Evolutionary conservation across 2,113 vertebrate genomes (phyloP).

Genomic region (Rhombomys opimus): DNA sequence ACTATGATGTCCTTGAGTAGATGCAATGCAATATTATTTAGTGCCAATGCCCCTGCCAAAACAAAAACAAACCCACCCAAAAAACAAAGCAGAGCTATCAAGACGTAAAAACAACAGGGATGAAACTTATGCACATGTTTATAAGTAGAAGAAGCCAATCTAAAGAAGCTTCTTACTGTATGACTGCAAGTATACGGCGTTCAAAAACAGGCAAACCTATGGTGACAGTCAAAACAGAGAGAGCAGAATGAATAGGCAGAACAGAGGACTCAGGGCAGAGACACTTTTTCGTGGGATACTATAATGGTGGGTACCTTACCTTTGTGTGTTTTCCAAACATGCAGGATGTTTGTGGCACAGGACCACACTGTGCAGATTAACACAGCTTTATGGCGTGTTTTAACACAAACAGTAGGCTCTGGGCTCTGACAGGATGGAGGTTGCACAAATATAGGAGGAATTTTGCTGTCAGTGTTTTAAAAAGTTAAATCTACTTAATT

Average conservation of each 20-base stretch:
- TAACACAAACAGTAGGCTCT: neutral
- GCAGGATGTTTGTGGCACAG: neutral
- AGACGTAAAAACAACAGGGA: neutral
- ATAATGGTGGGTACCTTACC: neutral
- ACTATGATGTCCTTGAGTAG: neutral
- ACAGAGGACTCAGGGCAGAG: neutral
- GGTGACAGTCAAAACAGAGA: neutral
- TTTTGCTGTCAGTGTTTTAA: neutral
- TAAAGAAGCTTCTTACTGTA: neutral
- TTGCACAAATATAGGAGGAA: too few species aligned
- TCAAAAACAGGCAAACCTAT: neutral
- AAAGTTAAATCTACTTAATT: neutral
- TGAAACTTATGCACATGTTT: neutral
- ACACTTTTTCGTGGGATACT: neutral
- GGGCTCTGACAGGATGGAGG: neutral
- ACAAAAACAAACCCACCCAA: neutral
- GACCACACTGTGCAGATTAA: neutral
- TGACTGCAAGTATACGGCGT: neutral
- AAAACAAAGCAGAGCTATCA: neutral
- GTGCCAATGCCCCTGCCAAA: neutral
- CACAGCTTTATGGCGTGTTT: neutral
- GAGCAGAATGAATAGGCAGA: neutral
- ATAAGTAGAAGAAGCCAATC: constrained; percentile 12
- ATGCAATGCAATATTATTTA: neutral
- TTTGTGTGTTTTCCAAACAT: neutral